A percentile compares a stretch with the other conserved stretches of the same genome.
phyloP scores from a whole-genome alignment of 2,113 vertebrate genomes.

The Caranx melampygus region DNA sequence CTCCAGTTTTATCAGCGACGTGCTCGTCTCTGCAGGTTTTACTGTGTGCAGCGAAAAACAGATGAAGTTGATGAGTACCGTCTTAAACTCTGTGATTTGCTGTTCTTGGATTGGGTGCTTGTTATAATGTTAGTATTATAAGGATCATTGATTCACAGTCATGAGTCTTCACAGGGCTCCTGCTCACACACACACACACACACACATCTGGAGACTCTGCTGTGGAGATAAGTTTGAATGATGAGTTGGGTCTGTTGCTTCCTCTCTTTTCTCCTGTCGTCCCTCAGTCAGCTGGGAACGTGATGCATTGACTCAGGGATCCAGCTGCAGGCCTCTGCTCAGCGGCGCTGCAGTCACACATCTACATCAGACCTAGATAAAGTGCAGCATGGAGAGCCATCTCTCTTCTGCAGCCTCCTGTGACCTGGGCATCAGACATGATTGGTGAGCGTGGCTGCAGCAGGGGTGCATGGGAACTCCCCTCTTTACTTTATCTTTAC shows the following conservation, averaged over 20 bases:
- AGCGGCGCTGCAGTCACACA: conserved; percentile 37
- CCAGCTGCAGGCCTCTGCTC: conserved; percentile 29
- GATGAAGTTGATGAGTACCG: no score
- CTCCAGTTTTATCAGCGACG: not conserved
- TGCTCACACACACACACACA: not conserved
- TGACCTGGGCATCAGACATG: conserved; percentile 55
- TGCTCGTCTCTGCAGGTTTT: not conserved
- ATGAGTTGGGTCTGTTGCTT: conserved; percentile 30
- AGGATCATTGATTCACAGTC: not conserved
- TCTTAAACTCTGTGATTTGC: no score
- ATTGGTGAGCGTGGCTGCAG: conserved; percentile 60
- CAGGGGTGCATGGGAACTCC: conserved; percentile 55
- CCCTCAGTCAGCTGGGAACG: conserved; percentile 10
- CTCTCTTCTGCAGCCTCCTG: conserved; percentile 49
- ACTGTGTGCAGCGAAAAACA: no score
- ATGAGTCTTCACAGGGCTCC: no score
- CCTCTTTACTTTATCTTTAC: conserved; percentile 51
- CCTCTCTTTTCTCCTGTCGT: conserved; percentile 18
- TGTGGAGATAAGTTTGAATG: conserved; percentile 15
- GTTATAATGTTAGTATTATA: not conserved
- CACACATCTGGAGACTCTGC: not conserved
- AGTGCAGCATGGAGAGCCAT: conserved; percentile 39
- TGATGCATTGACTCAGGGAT: conserved; percentile 48
- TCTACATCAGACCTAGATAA: conserved; percentile 58
- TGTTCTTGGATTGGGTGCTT: not conserved